Evolutionary conservation across 2,797 vertebrate genomes (phyloP).

Genomic region (Gambelia wislizenii): DNA sequence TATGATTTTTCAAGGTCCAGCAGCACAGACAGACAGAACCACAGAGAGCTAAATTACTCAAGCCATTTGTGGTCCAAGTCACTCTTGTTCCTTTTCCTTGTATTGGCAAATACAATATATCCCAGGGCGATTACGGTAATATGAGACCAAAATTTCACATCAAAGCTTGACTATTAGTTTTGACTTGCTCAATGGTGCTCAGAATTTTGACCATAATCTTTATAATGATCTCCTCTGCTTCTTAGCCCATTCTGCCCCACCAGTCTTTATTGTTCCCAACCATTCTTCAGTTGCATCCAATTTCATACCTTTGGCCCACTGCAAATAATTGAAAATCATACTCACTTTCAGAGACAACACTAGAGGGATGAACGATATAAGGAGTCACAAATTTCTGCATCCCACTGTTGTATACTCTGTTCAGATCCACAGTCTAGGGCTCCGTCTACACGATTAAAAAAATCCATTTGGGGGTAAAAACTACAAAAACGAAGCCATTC

Average conservation of each 20-base stretch:
- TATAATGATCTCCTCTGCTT: neutral
- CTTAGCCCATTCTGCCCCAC: neutral
- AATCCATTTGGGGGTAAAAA: too few relatives aligned
- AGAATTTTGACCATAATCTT: neutral
- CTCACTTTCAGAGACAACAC: neutral
- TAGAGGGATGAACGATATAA: neutral
- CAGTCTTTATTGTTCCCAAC: neutral
- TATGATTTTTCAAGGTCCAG: conserved; percentile 9
- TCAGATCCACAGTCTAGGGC: neutral
- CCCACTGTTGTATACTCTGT: neutral
- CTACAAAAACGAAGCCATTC: too few relatives aligned
- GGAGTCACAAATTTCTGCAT: neutral
- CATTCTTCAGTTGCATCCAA: neutral
- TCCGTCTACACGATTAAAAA: too few relatives aligned
- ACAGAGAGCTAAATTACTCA: neutral
- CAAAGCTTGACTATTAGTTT: neutral
- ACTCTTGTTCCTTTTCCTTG: rapidly evolving
- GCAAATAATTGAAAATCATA: neutral
- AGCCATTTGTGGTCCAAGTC: neutral
- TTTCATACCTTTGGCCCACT: neutral
- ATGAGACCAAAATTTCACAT: neutral
- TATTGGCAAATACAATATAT: conserved; percentile 13
- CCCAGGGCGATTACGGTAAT: neutral
- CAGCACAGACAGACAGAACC: neutral
- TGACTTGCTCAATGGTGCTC: neutral